Percentiles rank a stretch among this genome's conserved stretches.
phyloP scores from a whole-genome alignment of 2,888 invertebrate genomes.

The Pristionchus arcanus region DNA sequence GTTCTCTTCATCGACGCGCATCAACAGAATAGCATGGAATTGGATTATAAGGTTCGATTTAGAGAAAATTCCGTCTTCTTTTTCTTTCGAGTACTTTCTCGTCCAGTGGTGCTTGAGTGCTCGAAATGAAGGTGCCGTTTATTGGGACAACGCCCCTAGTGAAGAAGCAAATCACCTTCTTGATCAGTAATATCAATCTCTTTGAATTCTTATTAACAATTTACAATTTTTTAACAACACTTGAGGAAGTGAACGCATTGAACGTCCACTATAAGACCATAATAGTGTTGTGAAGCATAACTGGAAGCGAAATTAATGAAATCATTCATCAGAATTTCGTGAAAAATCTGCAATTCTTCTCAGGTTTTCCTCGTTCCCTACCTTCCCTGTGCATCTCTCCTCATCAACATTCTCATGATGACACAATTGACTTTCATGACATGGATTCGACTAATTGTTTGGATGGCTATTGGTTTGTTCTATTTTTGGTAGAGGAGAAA shows the following conservation, averaged over 20 bases:
- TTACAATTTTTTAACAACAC: too few species aligned
- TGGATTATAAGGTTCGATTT: conserved; percentile 72
- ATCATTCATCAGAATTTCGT: too few species aligned
- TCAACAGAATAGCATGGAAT: conserved; percentile 65
- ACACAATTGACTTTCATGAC: conserved; percentile 92
- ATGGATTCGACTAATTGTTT: conserved; percentile 90
- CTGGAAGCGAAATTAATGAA: not conserved
- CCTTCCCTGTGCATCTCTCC: conserved; percentile 91
- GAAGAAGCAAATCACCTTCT: too few species aligned
- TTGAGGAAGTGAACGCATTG: too few species aligned
- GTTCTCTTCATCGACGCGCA: conserved; percentile 66
- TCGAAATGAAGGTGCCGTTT: not conserved
- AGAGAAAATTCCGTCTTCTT: too few species aligned
- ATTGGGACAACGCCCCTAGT: too few species aligned
- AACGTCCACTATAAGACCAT: too few species aligned
- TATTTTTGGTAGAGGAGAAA: not conserved
- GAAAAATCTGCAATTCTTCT: not conserved
- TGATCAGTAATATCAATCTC: too few species aligned
- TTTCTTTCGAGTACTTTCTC: too few species aligned
- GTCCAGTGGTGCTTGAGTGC: too few species aligned
- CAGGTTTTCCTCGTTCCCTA: conserved; percentile 91
- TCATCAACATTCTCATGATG: conserved; percentile 94
- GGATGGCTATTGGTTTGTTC: conserved; percentile 88
- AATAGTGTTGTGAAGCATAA: not conserved
- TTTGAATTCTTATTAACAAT: too few species aligned